A percentile compares a stretch with the other conserved stretches of the same genome.
phyloP scores from a whole-genome alignment of 2,113 vertebrate genomes.

The Pristiophorus japonicus region DNA sequence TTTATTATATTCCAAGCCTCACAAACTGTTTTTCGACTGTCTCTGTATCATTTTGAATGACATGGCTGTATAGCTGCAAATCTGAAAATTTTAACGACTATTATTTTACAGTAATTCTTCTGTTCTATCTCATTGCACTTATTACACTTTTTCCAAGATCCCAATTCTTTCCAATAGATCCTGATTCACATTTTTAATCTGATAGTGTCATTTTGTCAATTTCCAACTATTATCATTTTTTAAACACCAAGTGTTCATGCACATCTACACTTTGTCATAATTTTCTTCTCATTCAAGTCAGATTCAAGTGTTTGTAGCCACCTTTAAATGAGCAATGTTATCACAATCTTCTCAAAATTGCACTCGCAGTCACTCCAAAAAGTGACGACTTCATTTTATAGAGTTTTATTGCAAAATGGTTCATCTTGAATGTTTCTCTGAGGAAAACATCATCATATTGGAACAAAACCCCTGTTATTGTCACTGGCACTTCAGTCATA shows the following conservation, averaged over 20 bases:
- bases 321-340: conserved; percentile 16
- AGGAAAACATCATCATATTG: conserved; percentile 30
- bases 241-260: background rate
- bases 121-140: background rate
- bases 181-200: conserved; percentile 10
- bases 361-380: conserved; percentile 22
- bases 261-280: conserved; percentile 15
- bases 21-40: background rate
- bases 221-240: conserved; percentile 32
- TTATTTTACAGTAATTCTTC: background rate
- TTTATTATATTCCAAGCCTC: background rate
- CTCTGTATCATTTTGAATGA: background rate
- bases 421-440: conserved; percentile 35
- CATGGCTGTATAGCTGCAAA: background rate
- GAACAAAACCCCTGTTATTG: background rate
- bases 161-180: conserved; percentile 21
- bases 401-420: conserved; percentile 33
- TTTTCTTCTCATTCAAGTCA: conserved; percentile 31
- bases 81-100: background rate
- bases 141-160: background rate
- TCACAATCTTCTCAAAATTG: conserved; percentile 32
- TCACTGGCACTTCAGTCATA: background rate
- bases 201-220: conserved; percentile 5
- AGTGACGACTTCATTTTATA: conserved; percentile 15
- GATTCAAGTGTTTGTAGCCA: conserved; percentile 25